Evolutionary conservation across 2,888 invertebrate genomes (phyloP), one percentile per base, ranked within the genome.

Genomic region (Nomada fabriciana): DNA sequence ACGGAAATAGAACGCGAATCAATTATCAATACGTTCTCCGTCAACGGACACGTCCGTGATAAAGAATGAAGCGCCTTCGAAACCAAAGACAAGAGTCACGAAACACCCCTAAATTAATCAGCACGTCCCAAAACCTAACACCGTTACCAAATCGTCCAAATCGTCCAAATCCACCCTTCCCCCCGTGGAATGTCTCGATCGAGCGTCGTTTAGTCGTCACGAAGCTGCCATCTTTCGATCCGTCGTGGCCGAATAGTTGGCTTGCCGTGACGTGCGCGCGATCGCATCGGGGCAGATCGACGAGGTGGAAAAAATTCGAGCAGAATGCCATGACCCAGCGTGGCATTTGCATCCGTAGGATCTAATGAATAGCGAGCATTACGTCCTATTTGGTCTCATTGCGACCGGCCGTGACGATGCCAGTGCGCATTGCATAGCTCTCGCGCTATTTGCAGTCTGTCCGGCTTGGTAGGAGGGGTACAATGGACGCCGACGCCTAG

Each of bases 321-420:
- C 80, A 88, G 90, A 91, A 91, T 92, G 86, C 88, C 88, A 87
- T 90, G 91, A 91, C 91, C 90, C 87, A 88, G 86, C 85, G 85
- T 88, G 91, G 91, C 89, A 91, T 91, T 91, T 88, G 91, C 91
- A 91, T 91, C 88, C 86, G 89, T 89, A 84, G 89, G 88, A 91
- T 91, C 90, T 91, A 90, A 91, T 91, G 90, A 92, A 92, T 92
- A 90, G 91, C 90, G 85, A 80, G 90, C 90, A 89, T 92, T 90
- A 88, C 90, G 88, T 90, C 86, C 91, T 89, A 90, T 91, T 91
- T 90, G 91, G 90, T 91, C 90, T 91, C 89, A 84, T 90, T 90
- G 90, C 89, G 88, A 90, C 75, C 85, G 87, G 83, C 84, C 86
- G 86, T 88, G 88, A 87, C 89, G 90, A 89, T 88, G 87, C 87